Conservation (phyloP, 2,113 vertebrate species). For the Thunnus maccoyii region DNA sequence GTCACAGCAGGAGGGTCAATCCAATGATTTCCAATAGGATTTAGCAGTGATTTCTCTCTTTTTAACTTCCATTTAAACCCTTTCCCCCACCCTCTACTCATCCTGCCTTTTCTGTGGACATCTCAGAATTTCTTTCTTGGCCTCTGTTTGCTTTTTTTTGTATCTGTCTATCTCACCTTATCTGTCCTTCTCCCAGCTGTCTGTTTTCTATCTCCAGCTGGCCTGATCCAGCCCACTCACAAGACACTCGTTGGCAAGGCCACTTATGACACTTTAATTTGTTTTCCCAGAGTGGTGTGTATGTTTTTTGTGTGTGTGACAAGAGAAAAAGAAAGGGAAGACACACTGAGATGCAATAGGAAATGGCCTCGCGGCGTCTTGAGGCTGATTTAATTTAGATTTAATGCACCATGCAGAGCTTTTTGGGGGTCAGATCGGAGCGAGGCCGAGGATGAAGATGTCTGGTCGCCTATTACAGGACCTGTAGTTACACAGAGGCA, state of each 20-base stretch:
- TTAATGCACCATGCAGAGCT: constrained; percentile 2
- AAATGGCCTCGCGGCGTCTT: not conserved
- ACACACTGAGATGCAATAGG: constrained; percentile 3
- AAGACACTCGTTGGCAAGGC: not conserved
- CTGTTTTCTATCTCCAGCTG: constrained; percentile 1
- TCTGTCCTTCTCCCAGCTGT: not conserved
- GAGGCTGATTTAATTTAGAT: constrained; percentile 51
- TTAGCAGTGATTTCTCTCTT: not conserved
- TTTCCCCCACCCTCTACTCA: not conserved
- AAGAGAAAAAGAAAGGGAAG: not conserved
- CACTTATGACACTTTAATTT: constrained; percentile 51
- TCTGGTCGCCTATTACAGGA: not conserved
- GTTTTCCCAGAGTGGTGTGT: constrained; percentile 27
- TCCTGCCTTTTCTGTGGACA: not conserved
- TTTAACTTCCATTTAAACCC: not conserved
- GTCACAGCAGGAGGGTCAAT: constrained; percentile 9
- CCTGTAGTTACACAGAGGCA: not conserved
- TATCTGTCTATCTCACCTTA: not conserved
- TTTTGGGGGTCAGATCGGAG: not conserved
- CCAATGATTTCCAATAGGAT: not conserved
- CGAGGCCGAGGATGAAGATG: not conserved
- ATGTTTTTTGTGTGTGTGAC: constrained; percentile 1
- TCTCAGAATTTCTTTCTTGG: not conserved
- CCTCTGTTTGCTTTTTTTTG: not conserved
- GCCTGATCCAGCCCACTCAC: not conserved